Evolutionary conservation across 2,113 vertebrate species (phyloP), one percentile per base, ranked within the genome.

Genomic region (Corythornis madagascariensis): DNA sequence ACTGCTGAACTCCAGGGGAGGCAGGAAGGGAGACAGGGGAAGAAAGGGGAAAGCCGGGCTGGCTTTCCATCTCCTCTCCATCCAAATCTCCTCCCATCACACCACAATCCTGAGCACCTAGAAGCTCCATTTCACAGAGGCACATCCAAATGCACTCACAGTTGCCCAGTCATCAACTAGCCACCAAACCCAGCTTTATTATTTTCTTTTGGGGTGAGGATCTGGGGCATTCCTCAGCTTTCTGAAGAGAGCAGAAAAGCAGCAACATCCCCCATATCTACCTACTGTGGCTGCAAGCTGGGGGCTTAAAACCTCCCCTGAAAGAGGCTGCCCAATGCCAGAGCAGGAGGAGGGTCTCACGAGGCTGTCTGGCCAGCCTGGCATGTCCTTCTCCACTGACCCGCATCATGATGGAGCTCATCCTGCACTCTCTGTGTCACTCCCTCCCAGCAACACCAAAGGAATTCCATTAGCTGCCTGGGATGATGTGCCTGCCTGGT

Each of bases 351-450:
- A 64, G 10, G 73, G 35, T 73, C 73, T 42, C 65, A 6, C 0
- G 2, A 50, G 55, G 29, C 35, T 0, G 0, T 35, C 45, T 14
- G 61, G 33, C 33, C 67, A 60, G 47, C 28, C 72, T 9, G 42
- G 57, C 38, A 28, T 1, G 0, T 45, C 56, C 2, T 42, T 42
- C 31, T 60, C 53, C 31, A 5, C 60, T 16, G 59, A 76, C 47
- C 40, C 33, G 4, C 28, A 6, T 11, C 45, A 8, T 0, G 0
- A 33, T 1, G 8, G 12, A 71, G 52, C 7, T 7, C 38, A 7
- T 7, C 38, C 66, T 74, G 59, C 28, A 65, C 74, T 47, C 31
- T 2, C 74, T 28, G 13, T 2, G 11, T 7, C 56, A 25, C 52
- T 50, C 33, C 42, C 40, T 55, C 33, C 42, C 40, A 8, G 4